A percentile compares a stretch with the other conserved stretches of the same genome.
These are phyloP conservation scores for Chionodraco myersi DNA, from an alignment of 2,113 vertebrate genomes.

Conservation along the genomic window DNA sequence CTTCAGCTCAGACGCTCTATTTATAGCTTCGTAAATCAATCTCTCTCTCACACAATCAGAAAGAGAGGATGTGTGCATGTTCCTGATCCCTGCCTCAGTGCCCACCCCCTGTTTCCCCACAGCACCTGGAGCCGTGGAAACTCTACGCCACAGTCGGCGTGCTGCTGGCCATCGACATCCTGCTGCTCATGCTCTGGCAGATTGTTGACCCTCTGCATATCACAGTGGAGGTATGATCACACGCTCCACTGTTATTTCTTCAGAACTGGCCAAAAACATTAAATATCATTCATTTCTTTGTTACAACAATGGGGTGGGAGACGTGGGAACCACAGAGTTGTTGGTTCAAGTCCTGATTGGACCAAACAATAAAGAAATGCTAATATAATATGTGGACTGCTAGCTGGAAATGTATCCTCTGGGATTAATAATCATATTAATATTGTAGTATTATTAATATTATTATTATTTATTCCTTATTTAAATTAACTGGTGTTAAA, in stretches of 20 bases:
- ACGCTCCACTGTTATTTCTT: not conserved
- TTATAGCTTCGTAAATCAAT: slow-evolving; percentile 70
- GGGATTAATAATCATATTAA: too few relatives aligned
- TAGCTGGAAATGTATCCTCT: too few relatives aligned
- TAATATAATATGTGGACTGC: too few relatives aligned
- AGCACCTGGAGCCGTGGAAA: slow-evolving; percentile 95
- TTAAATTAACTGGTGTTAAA: not conserved
- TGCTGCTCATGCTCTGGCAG: slow-evolving; percentile 91
- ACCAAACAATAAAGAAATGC: not conserved
- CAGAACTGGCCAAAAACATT: not conserved
- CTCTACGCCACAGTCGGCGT: slow-evolving; percentile 89
- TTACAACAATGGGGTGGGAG: too few relatives aligned
- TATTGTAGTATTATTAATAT: too few relatives aligned
- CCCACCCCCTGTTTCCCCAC: slow-evolving; percentile 46
- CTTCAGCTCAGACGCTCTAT: slow-evolving; percentile 53
- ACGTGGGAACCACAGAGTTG: too few relatives aligned
- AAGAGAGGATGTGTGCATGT: slow-evolving; percentile 41
- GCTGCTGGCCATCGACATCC: slow-evolving; percentile 87
- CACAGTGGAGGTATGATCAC: slow-evolving; percentile 88
- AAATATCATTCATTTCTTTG: not conserved
- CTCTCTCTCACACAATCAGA: slow-evolving; percentile 42
- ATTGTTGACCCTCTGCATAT: slow-evolving; percentile 91
- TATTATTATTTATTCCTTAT: too few relatives aligned
- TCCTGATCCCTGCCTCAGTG: slow-evolving; percentile 20
- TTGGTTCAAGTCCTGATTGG: too few relatives aligned